phyloP scores from a whole-genome alignment of 2,113 vertebrate species.

The Chamaetylas fuelleborni region DNA sequence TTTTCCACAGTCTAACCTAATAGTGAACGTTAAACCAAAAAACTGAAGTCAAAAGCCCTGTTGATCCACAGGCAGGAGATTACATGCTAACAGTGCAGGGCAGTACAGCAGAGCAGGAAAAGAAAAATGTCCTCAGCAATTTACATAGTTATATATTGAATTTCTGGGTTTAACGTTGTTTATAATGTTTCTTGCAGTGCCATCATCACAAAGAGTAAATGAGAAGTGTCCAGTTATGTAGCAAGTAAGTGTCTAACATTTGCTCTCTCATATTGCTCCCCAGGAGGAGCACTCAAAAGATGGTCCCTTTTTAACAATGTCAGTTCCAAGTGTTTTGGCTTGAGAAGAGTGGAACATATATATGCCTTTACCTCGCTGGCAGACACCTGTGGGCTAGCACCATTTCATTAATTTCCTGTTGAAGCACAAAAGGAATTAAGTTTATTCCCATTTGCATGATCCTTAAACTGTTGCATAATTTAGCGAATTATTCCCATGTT shows the following conservation, averaged over 20 bases:
- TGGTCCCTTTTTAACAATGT: neutral
- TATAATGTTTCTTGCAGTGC: neutral
- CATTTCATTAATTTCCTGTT: neutral
- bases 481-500: neutral
- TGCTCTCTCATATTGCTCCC: neutral
- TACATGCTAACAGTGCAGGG: neutral
- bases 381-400: neutral
- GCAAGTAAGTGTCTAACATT: neutral
- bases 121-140: neutral
- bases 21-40: neutral
- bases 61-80: neutral
- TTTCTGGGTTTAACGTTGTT: neutral
- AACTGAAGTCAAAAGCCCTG: neutral
- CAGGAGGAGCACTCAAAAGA: neutral
- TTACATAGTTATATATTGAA: neutral
- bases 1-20: neutral
- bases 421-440: neutral
- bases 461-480: neutral
- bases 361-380: neutral
- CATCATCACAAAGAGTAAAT: neutral
- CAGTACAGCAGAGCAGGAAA: neutral
- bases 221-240: neutral
- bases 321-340: neutral
- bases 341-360: neutral
- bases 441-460: neutral